Conservation (phyloP, 2,888 invertebrate species). For the Amphimallon solstitiale region DNA sequence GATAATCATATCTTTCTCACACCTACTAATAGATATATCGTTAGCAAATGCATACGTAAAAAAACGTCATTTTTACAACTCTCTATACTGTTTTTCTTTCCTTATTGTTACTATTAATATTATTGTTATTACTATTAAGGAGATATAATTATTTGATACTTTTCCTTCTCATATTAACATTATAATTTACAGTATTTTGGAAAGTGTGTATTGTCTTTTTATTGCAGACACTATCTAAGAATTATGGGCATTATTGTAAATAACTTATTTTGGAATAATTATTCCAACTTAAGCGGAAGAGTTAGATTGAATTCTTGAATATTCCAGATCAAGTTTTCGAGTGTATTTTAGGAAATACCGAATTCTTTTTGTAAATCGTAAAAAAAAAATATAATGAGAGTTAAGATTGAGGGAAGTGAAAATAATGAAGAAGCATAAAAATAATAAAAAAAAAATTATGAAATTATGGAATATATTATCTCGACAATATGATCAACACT, state of each 20-base stretch:
- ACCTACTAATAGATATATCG: background rate
- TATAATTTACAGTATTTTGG: background rate
- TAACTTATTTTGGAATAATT: background rate
- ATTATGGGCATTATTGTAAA: background rate
- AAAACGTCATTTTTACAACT: no score
- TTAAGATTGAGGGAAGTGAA: conserved; percentile 22
- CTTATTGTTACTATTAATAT: no score
- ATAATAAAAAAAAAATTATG: conserved; percentile 8
- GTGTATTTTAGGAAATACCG: conserved; percentile 20
- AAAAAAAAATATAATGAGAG: conserved; percentile 21
- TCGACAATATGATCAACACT: conserved; percentile 59
- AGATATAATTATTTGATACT: no score
- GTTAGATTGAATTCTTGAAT: background rate
- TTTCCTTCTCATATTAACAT: background rate
- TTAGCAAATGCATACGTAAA: no score
- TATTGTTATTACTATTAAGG: no score
- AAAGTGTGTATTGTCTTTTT: background rate
- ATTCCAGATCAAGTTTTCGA: background rate
- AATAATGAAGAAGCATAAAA: conserved; percentile 8
- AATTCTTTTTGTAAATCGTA: conserved; percentile 17
- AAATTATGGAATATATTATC: conserved; percentile 22
- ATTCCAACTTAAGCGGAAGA: background rate
- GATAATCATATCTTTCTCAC: conserved; percentile 7
- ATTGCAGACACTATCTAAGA: conserved; percentile 2
- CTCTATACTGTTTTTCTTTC: no score